phyloP scores from a whole-genome alignment of 2,113 vertebrate species.

The Marmota flaviventris region DNA sequence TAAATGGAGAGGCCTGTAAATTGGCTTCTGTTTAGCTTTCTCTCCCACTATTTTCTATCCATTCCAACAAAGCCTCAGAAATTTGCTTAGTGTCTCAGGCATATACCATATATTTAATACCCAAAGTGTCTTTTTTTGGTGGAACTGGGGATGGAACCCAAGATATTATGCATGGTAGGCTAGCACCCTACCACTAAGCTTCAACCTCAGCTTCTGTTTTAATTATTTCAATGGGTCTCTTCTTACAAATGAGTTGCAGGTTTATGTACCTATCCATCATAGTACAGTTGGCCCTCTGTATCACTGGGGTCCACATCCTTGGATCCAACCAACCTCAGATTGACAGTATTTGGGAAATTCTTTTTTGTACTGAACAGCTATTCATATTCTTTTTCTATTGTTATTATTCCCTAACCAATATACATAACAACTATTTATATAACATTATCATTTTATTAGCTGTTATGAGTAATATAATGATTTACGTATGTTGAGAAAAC shows the following conservation, averaged over 20 bases:
- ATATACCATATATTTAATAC: background rate
- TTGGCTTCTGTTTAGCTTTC: background rate
- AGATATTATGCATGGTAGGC: too few relatives aligned
- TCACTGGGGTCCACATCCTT: background rate
- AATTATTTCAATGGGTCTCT: background rate
- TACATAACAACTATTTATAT: background rate
- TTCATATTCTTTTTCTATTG: background rate
- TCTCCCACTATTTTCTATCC: background rate
- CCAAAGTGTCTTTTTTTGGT: background rate
- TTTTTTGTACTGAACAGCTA: too few relatives aligned
- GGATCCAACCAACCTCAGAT: too few relatives aligned
- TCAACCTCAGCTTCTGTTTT: background rate
- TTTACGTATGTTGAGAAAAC: background rate
- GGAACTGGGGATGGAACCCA: background rate
- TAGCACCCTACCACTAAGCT: background rate
- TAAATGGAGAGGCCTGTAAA: background rate
- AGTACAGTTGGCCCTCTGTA: too few relatives aligned
- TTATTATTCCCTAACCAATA: background rate
- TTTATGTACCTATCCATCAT: rapidly evolving
- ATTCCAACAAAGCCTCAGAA: background rate
- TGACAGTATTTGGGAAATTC: background rate
- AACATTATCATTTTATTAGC: background rate
- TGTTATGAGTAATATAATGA: background rate
- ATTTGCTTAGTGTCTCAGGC: background rate
- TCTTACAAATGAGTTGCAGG: background rate